A percentile compares a stretch with the other conserved stretches of the same genome.
Conservation (phyloP, 2,888 invertebrate species). For the Lydus trimaculatus region DNA sequence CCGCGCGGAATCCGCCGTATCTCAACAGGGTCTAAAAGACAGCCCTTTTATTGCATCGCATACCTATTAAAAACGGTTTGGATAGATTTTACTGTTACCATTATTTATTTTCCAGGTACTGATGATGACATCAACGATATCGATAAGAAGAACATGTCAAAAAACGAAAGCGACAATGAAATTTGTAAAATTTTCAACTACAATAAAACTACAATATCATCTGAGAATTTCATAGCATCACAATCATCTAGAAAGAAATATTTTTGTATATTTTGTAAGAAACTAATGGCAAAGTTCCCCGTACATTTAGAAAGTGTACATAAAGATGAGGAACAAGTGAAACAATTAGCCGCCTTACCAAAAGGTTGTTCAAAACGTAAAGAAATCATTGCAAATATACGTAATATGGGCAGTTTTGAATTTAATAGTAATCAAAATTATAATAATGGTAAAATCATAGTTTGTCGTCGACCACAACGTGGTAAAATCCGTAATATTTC, state of each 20-base stretch:
- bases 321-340: neutral
- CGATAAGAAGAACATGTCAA: neutral
- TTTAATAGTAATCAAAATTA: neutral
- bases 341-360: neutral
- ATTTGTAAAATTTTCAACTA: neutral
- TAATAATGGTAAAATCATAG: conserved; percentile 5
- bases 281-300: neutral
- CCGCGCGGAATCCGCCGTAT: too few species aligned
- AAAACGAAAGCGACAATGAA: neutral
- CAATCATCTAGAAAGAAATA: conserved; percentile 6
- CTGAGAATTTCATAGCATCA: neutral
- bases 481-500: neutral
- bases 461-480: neutral
- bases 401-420: conserved; percentile 5
- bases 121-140: neutral
- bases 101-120: neutral
- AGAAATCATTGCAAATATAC: conserved; percentile 5
- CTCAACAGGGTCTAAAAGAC: too few species aligned
- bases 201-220: neutral
- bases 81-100: neutral
- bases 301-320: conserved; percentile 2
- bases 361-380: conserved; percentile 1
- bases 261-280: conserved; percentile 5
- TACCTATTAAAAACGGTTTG: too few species aligned
- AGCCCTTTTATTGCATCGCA: too few species aligned